phyloP scores from a whole-genome alignment of 1,140 invertebrate species.

The Neuroterus valhalla region DNA sequence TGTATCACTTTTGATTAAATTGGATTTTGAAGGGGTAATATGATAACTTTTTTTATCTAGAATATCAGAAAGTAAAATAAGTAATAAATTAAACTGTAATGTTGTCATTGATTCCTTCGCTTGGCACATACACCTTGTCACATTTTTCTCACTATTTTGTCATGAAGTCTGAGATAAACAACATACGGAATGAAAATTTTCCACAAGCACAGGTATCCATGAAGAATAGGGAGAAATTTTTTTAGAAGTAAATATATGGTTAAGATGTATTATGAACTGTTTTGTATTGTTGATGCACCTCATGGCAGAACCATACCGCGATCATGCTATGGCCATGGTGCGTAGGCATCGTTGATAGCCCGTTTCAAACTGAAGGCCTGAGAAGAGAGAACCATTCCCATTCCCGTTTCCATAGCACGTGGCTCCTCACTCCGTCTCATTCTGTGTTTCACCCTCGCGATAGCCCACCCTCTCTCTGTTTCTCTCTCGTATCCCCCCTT shows the following conservation, averaged over 20 bases:
- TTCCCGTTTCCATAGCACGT: constrained; percentile 73
- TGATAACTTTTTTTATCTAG: no score
- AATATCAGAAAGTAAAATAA: not conserved
- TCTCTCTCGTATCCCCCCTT: constrained; percentile 38
- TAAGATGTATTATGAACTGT: not conserved
- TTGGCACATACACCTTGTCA: not conserved
- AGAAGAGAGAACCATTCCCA: constrained; percentile 60
- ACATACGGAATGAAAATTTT: no score
- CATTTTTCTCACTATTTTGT: not conserved
- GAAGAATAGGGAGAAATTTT: not conserved
- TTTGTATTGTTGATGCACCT: constrained; percentile 7
- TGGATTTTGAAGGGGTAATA: no score
- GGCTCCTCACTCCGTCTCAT: constrained; percentile 55
- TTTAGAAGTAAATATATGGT: not conserved
- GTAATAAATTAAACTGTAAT: not conserved
- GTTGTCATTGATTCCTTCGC: not conserved
- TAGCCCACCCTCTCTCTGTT: constrained; percentile 43
- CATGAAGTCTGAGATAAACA: not conserved
- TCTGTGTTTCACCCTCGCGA: constrained; percentile 45
- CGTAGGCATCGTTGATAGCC: constrained; percentile 70
- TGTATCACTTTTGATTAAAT: no score
- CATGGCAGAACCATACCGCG: constrained; percentile 38
- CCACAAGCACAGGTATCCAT: not conserved
- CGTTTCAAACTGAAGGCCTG: constrained; percentile 69
- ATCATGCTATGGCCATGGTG: constrained; percentile 67